Base-by-base conservation (phyloP, 2,888 invertebrate species). In the Chorisops tibialis region DNA sequence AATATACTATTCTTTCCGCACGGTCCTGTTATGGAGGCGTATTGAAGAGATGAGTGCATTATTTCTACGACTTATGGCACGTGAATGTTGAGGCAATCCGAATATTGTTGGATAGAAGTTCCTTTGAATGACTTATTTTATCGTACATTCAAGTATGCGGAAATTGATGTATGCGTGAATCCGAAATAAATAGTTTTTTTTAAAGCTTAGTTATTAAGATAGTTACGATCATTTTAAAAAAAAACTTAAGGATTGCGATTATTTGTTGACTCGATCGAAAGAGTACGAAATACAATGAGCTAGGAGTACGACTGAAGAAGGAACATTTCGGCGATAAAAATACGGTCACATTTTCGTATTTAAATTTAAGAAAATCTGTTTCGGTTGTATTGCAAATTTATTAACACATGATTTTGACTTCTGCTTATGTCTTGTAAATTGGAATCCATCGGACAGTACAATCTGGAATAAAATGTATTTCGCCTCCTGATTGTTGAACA, bases 11-110 rank as follows among this genome's bases (percentile, higher is more conserved):
- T 74, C 5, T 74, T 74, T 22, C 72, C 74, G 19, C 77, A 76
- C 61, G 76, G 75, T 1, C 78, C 78, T 0, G 71, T 71, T 0
- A 66, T 77, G 19, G 78, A 78, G 41, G 74, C 78, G 0, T 78
- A 77, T 16, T 51, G 51, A 4, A 71, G 72, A 1, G 69, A 70
- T 1, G 70, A 75, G 12, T 74, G 74, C 5, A 69, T 78, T 7
- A 66, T 77, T 2, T 7, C 74, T 74, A 0, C 59, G 67, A 5
- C 65, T 72, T 45, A 39, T 75, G 48, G 67, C 74, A 66, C 65
- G 69, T 35, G 70, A 67, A 4, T 68, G 72, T 1, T 78, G 78
- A 78, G 71, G 77, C 50, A 72, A 70, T 78, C 51, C 77, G 78
- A 12, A 65, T 76, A 21, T 69, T 78, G 59, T 65, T 76, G 14